Percentiles rank a stretch among this genome's conserved stretches.
These are phyloP conservation scores for Chrysaora quinquecirrha DNA, from an alignment of 30 jellyfish, hydroid and myxozoan genomes.

Conservation along the genomic window DNA sequence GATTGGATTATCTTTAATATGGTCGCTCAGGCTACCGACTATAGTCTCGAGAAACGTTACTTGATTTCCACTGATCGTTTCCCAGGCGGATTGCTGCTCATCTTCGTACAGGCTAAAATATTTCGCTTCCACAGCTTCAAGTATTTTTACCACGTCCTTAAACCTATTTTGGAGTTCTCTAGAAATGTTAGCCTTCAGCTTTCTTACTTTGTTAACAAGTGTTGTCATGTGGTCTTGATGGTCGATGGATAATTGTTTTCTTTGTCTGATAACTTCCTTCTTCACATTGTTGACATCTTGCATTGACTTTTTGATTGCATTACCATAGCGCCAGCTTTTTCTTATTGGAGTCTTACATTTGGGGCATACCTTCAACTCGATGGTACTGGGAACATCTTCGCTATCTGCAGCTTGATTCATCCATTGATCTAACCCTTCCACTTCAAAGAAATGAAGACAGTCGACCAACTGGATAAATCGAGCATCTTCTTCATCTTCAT, in stretches of 20 bases:
- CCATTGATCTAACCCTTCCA: slow-evolving; percentile 63
- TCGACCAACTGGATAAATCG: slow-evolving; percentile 61
- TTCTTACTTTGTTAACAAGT: neutral
- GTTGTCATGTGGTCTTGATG: neutral
- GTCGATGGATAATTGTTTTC: neutral
- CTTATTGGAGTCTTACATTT: slow-evolving; percentile 69
- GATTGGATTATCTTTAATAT: no score
- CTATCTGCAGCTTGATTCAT: slow-evolving; percentile 23
- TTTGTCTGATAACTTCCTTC: slow-evolving; percentile 2
- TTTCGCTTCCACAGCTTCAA: neutral
- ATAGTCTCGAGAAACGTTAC: slow-evolving; percentile 3
- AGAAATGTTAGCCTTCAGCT: neutral
- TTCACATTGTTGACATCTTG: slow-evolving; percentile 54
- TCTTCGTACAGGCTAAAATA: neutral
- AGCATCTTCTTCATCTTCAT: slow-evolving; percentile 78
- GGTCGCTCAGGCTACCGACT: neutral
- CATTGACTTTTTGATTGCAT: slow-evolving; percentile 27
- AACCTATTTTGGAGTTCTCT: neutral
- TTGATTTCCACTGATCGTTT: slow-evolving; percentile 33
- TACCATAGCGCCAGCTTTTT: slow-evolving; percentile 55
- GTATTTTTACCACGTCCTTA: no score
- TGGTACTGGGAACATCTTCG: neutral
- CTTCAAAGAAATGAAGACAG: slow-evolving; percentile 75
- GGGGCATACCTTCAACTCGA: slow-evolving; percentile 64
- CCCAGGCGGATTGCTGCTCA: neutral